Evolutionary conservation across 2,113 vertebrate genomes (phyloP).

Genomic region (Polypterus senegalus): DNA sequence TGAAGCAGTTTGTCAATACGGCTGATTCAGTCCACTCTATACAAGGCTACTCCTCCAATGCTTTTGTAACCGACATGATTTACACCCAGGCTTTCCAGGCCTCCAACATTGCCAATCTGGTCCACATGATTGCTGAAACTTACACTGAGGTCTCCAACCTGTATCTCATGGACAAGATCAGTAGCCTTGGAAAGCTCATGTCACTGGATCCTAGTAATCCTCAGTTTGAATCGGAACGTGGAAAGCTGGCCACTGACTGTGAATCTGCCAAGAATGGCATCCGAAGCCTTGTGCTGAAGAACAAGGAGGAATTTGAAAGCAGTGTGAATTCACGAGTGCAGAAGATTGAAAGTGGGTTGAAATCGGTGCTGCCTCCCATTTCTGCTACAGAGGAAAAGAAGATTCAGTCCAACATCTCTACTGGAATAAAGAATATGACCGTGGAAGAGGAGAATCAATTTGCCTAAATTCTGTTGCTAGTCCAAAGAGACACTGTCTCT

Average conservation of each 20-base stretch:
- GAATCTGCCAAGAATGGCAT: not conserved
- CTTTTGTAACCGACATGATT: slow-evolving; percentile 13
- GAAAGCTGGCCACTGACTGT: not conserved
- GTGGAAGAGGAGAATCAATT: not conserved
- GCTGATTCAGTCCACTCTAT: not conserved
- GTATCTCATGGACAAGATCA: slow-evolving; percentile 16
- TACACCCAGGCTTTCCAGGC: slow-evolving; percentile 18
- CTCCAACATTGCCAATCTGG: slow-evolving; percentile 15
- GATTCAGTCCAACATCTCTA: not conserved
- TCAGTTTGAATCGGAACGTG: not conserved
- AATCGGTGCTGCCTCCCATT: slow-evolving; percentile 1
- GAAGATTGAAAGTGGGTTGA: slow-evolving; percentile 9
- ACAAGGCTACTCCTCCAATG: slow-evolving; percentile 11
- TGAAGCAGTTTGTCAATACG: slow-evolving; percentile 20
- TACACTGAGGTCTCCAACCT: slow-evolving; percentile 10
- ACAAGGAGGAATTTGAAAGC: not conserved
- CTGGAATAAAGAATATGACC: not conserved
- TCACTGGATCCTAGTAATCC: not conserved
- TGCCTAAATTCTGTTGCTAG: not conserved
- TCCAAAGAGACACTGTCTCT: too few relatives aligned
- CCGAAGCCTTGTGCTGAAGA: slow-evolving; percentile 8
- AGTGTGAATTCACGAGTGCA: slow-evolving; percentile 9
- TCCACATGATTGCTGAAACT: not conserved
- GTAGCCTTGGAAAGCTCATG: slow-evolving; percentile 7
- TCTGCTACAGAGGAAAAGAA: not conserved